Percentiles rank a stretch among this genome's conserved stretches.
Evolutionary conservation across 30 jellyfish, hydroid and myxozoan genomes (phyloP).

Genomic region (Hydractinia symbiolongicarpus): DNA sequence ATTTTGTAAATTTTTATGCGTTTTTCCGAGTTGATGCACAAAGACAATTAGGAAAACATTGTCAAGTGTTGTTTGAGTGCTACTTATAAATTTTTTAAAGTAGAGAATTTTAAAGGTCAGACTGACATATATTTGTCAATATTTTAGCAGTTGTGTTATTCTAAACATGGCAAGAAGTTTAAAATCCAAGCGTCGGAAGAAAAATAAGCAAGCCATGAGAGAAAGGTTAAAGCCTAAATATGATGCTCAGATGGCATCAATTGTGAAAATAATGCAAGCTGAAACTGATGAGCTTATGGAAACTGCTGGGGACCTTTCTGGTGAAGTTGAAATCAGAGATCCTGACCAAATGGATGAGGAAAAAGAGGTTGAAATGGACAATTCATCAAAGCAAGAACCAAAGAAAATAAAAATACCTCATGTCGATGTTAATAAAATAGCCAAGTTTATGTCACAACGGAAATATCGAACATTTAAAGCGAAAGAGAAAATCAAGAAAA

Average conservation of each 20-base stretch:
- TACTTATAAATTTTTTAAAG: neutral
- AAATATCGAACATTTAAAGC: slow-evolving; percentile 7
- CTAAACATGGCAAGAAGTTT: slow-evolving; percentile 20
- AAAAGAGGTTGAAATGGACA: neutral
- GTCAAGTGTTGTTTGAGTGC: too few species aligned
- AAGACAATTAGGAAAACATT: too few species aligned
- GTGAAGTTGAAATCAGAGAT: neutral
- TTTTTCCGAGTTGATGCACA: too few species aligned
- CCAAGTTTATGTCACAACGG: slow-evolving; percentile 25
- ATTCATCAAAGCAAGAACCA: neutral
- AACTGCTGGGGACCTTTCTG: slow-evolving; percentile 12
- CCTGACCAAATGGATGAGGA: neutral
- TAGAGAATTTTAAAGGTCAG: neutral
- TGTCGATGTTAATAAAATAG: slow-evolving; percentile 14
- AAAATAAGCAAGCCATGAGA: slow-evolving; percentile 13
- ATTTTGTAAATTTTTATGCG: too few species aligned
- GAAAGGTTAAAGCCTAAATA: slow-evolving; percentile 22
- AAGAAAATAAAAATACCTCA: slow-evolving; percentile 18
- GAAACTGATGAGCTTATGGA: slow-evolving; percentile 25
- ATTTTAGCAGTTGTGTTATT: neutral
- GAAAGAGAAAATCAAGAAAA: slow-evolving; percentile 12
- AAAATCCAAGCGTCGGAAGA: slow-evolving; percentile 27
- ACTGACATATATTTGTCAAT: neutral
- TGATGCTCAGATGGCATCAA: slow-evolving; percentile 32
- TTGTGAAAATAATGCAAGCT: slow-evolving; percentile 8